Evolutionary conservation across 2,888 invertebrate genomes (phyloP), one percentile per base, ranked within the genome.

Genomic region (Pediacus dermestoides): DNA sequence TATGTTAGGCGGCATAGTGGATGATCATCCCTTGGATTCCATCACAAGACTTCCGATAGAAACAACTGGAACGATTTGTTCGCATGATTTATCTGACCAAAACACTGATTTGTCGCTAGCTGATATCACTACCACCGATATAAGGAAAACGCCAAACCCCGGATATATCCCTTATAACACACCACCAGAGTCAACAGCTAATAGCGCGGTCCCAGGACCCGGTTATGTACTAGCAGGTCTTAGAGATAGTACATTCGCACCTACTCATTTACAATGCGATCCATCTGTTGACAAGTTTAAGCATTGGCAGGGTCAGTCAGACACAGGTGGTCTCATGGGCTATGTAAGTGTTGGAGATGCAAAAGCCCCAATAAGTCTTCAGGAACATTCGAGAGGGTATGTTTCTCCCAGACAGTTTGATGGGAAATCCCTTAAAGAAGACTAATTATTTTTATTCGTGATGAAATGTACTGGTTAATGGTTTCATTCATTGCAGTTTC

Each of bases 391-490:
- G 10, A 23, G 52, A 33, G 60, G 62, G 7, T 66, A 66, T 42
- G 58, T 65, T 13, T 60, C 64, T 4, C 66, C 64, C 47, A 58
- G 58, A 47, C 57, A 60, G 35, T 61, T 63, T 41, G 63, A 64
- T 32, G 53, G 50, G 18, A 64, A 64, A 49, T 48, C 60, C 14
- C 42, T 64, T 23, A 63, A 64, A 39, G 64, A 64, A 44, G 64
- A 64, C 41, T 64, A 58, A 57, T 34, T 22, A 8, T 3, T 10
- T 35, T 11, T n/a, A 36, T 30, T 30, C 27, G 13, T 13, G 25
- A 16, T 8, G 23, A n/a, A n/a, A 23, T 22, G 14, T 35, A 15
- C 22, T 34, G 3, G 27, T 38, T 27, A 33, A 26, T 16, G 28
- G 32, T 33, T 37, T 30, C 9, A 18, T 11, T 37, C 16, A 22